Percentiles rank a stretch among this genome's conserved stretches.
Evolutionary conservation across 1,140 invertebrate species (phyloP).

Genomic region (Heliconius eleuchia): DNA sequence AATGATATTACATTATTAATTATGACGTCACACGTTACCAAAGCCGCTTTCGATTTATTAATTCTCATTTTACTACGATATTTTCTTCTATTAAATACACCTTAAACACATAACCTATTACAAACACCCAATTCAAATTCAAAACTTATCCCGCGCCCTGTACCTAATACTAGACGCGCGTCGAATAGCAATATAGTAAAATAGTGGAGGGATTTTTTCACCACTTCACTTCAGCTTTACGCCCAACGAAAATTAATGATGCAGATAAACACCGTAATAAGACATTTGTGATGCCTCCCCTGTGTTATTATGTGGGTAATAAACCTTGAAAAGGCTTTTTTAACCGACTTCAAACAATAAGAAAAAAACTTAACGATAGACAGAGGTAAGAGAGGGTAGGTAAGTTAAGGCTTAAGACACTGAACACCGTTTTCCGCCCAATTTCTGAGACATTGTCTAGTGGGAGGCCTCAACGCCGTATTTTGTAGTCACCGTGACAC

Average conservation of each 20-base stretch:
- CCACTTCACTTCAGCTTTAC: constrained; percentile 44
- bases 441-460: too few species aligned
- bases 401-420: too few species aligned
- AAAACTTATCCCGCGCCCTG: constrained; percentile 27
- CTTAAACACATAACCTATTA: background rate
- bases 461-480: too few species aligned
- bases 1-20: too few species aligned
- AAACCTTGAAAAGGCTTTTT: background rate
- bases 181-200: constrained; percentile 40
- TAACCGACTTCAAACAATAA: background rate
- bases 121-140: background rate
- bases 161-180: constrained; percentile 44
- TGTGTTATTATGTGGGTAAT: background rate
- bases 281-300: background rate
- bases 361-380: too few species aligned
- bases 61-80: too few species aligned
- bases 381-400: too few species aligned
- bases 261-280: constrained; percentile 22
- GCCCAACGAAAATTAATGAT: constrained; percentile 38
- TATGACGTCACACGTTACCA: too few species aligned
- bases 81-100: too few species aligned
- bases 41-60: too few species aligned
- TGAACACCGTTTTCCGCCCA: too few species aligned
- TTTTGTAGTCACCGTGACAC: too few species aligned
- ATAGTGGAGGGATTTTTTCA: constrained; percentile 40